Percentiles rank a stretch among this genome's conserved stretches.
Evolutionary conservation across 2,888 invertebrate species (phyloP).

Genomic region (Galeopsomyia nigrocyanea): DNA sequence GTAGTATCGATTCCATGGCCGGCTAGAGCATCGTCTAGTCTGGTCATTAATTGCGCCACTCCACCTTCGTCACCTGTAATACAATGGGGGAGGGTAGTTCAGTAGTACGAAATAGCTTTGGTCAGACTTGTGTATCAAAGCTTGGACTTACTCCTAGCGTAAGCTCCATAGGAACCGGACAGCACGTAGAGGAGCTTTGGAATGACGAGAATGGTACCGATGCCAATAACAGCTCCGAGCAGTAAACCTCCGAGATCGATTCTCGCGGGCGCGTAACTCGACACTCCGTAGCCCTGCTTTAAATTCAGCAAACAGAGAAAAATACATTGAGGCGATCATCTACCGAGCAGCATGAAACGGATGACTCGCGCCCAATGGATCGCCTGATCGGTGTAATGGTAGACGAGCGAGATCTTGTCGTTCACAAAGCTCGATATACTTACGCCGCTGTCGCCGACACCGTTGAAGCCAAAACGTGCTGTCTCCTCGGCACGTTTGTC

Average conservation of each 20-base stretch:
- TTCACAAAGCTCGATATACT: slow-evolving; percentile 48
- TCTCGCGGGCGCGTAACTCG: slow-evolving; percentile 81
- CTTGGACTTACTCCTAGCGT: slow-evolving; percentile 78
- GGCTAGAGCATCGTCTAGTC: slow-evolving; percentile 72
- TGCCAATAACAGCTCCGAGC: slow-evolving; percentile 83
- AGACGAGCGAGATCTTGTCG: not conserved
- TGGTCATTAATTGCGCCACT: slow-evolving; percentile 74
- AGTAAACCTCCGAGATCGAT: slow-evolving; percentile 87
- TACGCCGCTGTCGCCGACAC: slow-evolving; percentile 63
- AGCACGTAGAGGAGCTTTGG: slow-evolving; percentile 84
- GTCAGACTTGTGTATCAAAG: too few species aligned
- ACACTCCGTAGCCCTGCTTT: slow-evolving; percentile 68
- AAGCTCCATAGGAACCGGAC: slow-evolving; percentile 76
- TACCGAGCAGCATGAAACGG: too few species aligned
- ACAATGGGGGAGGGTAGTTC: too few species aligned
- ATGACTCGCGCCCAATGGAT: too few species aligned
- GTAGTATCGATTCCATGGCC: slow-evolving; percentile 75
- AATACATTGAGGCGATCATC: too few species aligned
- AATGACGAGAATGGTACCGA: slow-evolving; percentile 84
- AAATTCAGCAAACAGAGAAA: too few species aligned
- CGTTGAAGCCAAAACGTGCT: slow-evolving; percentile 65
- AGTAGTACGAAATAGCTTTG: too few species aligned
- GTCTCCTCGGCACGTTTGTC: slow-evolving; percentile 64
- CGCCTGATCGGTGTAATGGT: slow-evolving; percentile 12
- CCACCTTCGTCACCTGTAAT: slow-evolving; percentile 74